phyloP scores from a whole-genome alignment of 30 jellyfish, hydroid and myxozoan species.

The Mastigias papua region DNA sequence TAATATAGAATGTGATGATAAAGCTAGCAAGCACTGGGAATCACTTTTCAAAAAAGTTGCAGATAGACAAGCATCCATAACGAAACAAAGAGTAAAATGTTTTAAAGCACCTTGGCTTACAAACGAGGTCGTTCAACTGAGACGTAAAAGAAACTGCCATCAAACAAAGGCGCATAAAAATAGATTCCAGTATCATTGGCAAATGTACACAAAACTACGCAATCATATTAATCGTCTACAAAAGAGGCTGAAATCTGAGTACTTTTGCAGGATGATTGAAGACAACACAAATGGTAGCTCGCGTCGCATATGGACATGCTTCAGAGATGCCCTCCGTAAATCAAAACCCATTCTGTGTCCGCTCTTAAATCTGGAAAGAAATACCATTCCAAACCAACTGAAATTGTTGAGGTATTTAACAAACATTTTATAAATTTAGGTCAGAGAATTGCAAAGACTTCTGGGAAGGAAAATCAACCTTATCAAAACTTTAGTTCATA shows the following conservation, averaged over 20 bases:
- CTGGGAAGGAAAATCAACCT: too few species aligned
- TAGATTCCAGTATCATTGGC: constrained; percentile 64
- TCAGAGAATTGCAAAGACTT: constrained; percentile 53
- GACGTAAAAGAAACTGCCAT: constrained; percentile 62
- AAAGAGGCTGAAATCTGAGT: constrained; percentile 69
- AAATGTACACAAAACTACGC: constrained; percentile 50
- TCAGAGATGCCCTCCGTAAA: constrained; percentile 52
- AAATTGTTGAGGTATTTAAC: constrained; percentile 39
- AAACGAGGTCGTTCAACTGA: constrained; percentile 42
- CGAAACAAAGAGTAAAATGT: constrained; percentile 55
- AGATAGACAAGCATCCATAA: constrained; percentile 59
- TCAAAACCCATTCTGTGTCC: constrained; percentile 20
- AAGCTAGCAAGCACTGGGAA: constrained; percentile 55
- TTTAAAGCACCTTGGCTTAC: constrained; percentile 61
- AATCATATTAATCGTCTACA: constrained; percentile 58
- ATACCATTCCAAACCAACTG: constrained; percentile 14
- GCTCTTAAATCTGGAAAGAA: constrained; percentile 32
- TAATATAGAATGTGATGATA: constrained; percentile 40
- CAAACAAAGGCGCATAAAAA: constrained; percentile 52
- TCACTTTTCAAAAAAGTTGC: constrained; percentile 59
- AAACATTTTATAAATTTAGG: constrained; percentile 16
- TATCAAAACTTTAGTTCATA: too few species aligned
- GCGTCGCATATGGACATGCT: constrained; percentile 13
- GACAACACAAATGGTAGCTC: constrained; percentile 28
- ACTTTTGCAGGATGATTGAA: constrained; percentile 55